Base-by-base conservation (phyloP, 1,140 invertebrate species). In the Sycophila sp. region DNA sequence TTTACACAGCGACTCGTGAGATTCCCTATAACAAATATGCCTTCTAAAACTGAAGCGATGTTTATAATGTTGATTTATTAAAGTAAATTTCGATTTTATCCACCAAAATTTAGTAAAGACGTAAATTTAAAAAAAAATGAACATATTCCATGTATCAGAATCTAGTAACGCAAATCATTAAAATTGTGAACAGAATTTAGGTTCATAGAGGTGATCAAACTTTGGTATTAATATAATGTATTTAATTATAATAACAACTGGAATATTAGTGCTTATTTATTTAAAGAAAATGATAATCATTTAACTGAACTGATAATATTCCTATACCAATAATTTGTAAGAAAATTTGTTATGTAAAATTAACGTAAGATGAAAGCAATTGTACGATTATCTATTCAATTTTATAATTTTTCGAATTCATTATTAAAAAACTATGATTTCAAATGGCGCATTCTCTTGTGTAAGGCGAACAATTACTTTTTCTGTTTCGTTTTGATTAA, bases 211-310 rank as follows among this genome's bases (percentile, higher is more conserved):
- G 32, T 22, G 49, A 45, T 19, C 15, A 42, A 69, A 42, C 53
- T 55, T 69, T 53, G 47, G 59, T 45, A 63, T 32, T 60, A 42
- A 59, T 38, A 8, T 15, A 62, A 55, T 42, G 59, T 69, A 69
- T 69, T 55, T 42, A 63, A 69, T n/a, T n/a, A n/a, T n/a, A n/a
- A n/a, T 60, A 30, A 55, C 45, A 63, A 63, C 47, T 55, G 59
- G 40, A 70, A 64, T 58, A 63, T 64, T 70, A 63, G 49, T 28
- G 36, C 30, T 56, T 64, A 64, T 58, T 70, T 70, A 64, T 70
- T 63, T 63, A 58, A 64, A 47, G n/a, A n/a, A 47, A 69, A 62
- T 42, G 17, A 38, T 30, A 62, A 69, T 13, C 2, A 69, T 47
- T 69, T 15, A 70, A 63, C 19, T 2, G 51, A 70, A 63, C 56